Evolutionary conservation across 2,888 invertebrate genomes (phyloP).

Genomic region (Ophonus ardosiacus): DNA sequence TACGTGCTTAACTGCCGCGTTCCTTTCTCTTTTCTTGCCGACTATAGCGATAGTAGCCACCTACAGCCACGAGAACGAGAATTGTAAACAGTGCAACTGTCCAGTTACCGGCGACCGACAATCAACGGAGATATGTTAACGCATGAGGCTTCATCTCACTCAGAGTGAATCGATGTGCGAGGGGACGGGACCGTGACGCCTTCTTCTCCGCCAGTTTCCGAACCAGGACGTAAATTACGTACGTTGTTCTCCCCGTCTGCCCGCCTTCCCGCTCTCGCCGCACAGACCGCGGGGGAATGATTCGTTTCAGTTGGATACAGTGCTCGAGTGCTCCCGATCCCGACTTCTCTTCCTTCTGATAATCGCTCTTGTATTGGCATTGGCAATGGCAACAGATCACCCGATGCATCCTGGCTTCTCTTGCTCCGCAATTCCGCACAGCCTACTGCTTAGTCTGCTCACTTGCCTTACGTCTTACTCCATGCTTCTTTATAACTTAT

Average conservation of each 20-base stretch:
- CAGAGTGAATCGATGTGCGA: slow-evolving; percentile 33
- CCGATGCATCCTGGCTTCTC: not conserved
- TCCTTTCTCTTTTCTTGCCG: slow-evolving; percentile 55
- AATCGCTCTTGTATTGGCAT: slow-evolving; percentile 42
- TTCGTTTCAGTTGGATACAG: slow-evolving; percentile 43
- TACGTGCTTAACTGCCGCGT: slow-evolving; percentile 61
- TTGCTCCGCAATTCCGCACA: too few species aligned
- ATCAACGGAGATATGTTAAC: slow-evolving; percentile 37
- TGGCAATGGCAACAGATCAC: not conserved
- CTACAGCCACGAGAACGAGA: not conserved
- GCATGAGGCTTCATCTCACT: slow-evolving; percentile 33
- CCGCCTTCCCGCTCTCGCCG: not conserved
- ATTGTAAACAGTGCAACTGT: slow-evolving; percentile 22
- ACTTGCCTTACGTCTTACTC: too few species aligned
- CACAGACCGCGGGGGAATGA: slow-evolving; percentile 43
- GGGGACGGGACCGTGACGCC: slow-evolving; percentile 26
- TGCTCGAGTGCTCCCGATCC: not conserved
- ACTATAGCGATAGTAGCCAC: not conserved
- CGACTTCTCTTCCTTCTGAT: slow-evolving; percentile 41
- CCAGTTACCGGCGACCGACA: not conserved
- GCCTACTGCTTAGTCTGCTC: too few species aligned
- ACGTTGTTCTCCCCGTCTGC: slow-evolving; percentile 7
- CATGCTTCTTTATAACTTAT: not conserved
- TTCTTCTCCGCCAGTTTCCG: slow-evolving; percentile 39
- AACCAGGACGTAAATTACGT: slow-evolving; percentile 43